Evolutionary conservation across 2,888 invertebrate genomes (phyloP), one percentile per base, ranked within the genome.

Genomic region (Protophormia terraenovae): DNA sequence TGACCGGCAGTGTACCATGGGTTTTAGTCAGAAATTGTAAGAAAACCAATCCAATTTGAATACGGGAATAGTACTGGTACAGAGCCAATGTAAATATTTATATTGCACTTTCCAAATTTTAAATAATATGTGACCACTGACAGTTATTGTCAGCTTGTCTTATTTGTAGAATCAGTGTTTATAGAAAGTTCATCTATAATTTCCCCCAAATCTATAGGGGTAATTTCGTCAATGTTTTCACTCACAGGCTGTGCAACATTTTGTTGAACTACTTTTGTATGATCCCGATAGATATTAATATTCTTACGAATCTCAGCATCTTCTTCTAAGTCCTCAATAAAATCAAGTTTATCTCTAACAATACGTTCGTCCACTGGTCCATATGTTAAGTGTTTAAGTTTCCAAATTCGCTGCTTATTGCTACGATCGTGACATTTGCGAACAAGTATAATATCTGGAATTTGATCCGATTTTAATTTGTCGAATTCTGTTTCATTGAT

Each of bases 301-400:
- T 98, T 96, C 91, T 97, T 96, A 78, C 99, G 94, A 90, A 97
- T 94, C 14, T 95, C 95, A 3, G 96, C 96, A 93, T 99, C 98
- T 92, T 99, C 99, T 92, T 99, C 99, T 87, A 99, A 93, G 91
- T 99, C 99, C 89, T 99, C 98, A 93, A 99, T 94, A 94, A 99
- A 99, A 88, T 98, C 98, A 88, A 96, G 95, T 93, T 97, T 99
- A 89, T 98, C 98, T 89, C 94, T 94, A 87, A 94, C 94, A 67
- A 94, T 95, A 35, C 95, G 95, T 89, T 95, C 95, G 79, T 94
- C 94, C 1, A 94, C 94, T 3, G 94, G 94, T 69, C 95, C 96
- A 10, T 95, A 95, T 0, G 95, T 95, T 92, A 99, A 94, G 91
- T 97, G 97, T 90, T 97, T 96, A 45, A 99, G 94, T 91, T 98